A percentile compares a stretch with the other conserved stretches of the same genome.
These are phyloP conservation scores for Melopsittacus undulatus DNA, from an alignment of 2,797 vertebrate genomes.

Conservation along the genomic window DNA sequence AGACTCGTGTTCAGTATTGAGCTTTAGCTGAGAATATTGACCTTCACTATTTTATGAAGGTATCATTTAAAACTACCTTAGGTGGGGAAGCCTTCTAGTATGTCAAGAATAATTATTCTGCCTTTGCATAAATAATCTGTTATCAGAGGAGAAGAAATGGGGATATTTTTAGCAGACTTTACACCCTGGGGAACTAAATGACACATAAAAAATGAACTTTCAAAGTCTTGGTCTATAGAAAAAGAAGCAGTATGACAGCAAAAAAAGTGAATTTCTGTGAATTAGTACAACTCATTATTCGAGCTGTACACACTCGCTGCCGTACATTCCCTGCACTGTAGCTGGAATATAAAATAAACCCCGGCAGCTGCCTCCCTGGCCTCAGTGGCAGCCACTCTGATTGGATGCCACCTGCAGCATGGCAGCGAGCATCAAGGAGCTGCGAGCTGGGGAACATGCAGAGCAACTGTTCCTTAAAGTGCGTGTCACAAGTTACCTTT, in stretches of 20 bases:
- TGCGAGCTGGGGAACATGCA: constrained; percentile 68
- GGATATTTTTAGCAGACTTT: constrained; percentile 76
- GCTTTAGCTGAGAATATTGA: constrained; percentile 35
- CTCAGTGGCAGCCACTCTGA: constrained; percentile 75
- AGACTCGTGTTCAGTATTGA: not conserved
- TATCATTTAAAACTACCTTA: constrained; percentile 64
- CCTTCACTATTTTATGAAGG: constrained; percentile 32
- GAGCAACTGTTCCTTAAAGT: constrained; percentile 74
- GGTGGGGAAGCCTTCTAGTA: not conserved
- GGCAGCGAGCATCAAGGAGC: constrained; percentile 76
- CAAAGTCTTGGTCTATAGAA: constrained; percentile 77
- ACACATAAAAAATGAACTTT: constrained; percentile 77
- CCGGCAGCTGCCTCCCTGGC: constrained; percentile 62
- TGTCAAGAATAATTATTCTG: constrained; percentile 74
- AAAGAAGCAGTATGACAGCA: constrained; percentile 71
- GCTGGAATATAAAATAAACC: constrained; percentile 71
- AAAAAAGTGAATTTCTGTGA: constrained; percentile 72
- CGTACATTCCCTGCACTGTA: constrained; percentile 66
- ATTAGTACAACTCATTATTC: constrained; percentile 77
- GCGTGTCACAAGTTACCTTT: constrained; percentile 63
- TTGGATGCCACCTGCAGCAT: constrained; percentile 78
- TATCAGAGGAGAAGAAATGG: constrained; percentile 71
- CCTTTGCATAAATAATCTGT: constrained; percentile 79
- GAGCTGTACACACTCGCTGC: constrained; percentile 60
- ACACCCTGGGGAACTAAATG: constrained; percentile 77